Conservation (phyloP, 2,888 invertebrate species). For the Polia nebulosa region DNA sequence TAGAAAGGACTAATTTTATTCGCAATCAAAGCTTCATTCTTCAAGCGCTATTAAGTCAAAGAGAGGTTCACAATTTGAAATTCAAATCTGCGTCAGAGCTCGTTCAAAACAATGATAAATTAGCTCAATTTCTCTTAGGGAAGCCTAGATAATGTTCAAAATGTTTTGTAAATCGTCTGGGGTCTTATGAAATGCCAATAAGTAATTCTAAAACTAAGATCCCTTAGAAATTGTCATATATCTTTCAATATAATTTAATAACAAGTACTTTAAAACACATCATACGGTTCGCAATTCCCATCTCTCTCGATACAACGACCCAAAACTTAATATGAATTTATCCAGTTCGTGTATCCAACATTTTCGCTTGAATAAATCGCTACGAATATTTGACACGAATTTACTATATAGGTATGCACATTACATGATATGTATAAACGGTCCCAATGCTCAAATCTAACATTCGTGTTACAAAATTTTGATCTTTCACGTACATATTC, state of each 20-base stretch:
- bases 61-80: conserved; percentile 53
- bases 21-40: conserved; percentile 39
- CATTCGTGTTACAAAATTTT: conserved; percentile 19
- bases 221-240: conserved; percentile 20
- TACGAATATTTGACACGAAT: conserved; percentile 28
- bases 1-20: conserved; percentile 43
- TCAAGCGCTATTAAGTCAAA: conserved; percentile 42
- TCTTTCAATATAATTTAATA: conserved; percentile 24
- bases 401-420: conserved; percentile 27
- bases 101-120: conserved; percentile 54
- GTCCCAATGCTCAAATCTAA: conserved; percentile 5
- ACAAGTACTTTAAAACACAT: conserved; percentile 22
- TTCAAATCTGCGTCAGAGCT: conserved; percentile 53
- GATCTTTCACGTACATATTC: conserved; percentile 12
- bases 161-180: conserved; percentile 28
- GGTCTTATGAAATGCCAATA: conserved; percentile 34
- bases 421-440: conserved; percentile 25
- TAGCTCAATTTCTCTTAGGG: conserved; percentile 45
- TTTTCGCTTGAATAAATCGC: conserved; percentile 42
- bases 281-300: conserved; percentile 5
- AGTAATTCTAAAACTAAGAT: conserved; percentile 25
- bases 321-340: conserved; percentile 42
- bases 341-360: conserved; percentile 14
- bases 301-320: conserved; percentile 35
- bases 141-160: conserved; percentile 47